Percentiles rank a stretch among this genome's conserved stretches.
Evolutionary conservation across 2,113 vertebrate species (phyloP).

Genomic region (Peucedramus taeniatus): DNA sequence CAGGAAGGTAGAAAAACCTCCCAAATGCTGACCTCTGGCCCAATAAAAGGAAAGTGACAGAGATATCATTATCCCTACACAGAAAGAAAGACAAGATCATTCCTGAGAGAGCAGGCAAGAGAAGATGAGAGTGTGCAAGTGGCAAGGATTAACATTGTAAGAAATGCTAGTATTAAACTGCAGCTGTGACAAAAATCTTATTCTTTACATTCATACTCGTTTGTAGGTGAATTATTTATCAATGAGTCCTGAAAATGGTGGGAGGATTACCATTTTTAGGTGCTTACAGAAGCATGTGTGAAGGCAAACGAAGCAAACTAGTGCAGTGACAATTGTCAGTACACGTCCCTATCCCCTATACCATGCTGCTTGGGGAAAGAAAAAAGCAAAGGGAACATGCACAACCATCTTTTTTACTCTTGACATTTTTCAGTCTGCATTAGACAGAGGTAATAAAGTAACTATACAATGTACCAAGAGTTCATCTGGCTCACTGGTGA

Average conservation of each 20-base stretch:
- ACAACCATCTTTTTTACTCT: not conserved
- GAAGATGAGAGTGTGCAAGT: not conserved
- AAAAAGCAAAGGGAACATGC: not conserved
- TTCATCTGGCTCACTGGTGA: not conserved
- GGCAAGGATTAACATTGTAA: not conserved
- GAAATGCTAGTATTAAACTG: not conserved
- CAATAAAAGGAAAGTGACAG: not conserved
- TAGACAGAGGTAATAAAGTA: not conserved
- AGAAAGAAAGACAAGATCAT: not conserved
- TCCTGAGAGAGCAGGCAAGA: not conserved
- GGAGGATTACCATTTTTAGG: not conserved
- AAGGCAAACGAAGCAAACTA: not conserved
- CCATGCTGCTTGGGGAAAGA: not conserved
- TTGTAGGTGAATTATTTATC: not conserved
- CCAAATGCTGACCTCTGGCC: not conserved
- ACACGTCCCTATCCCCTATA: not conserved
- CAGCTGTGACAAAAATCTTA: not conserved
- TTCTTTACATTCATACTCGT: not conserved
- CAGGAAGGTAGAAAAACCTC: not conserved
- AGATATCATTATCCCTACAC: not conserved
- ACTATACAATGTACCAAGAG: not conserved
- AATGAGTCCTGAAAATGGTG: not conserved
- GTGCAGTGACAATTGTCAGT: not conserved
- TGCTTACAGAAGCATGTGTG: not conserved
- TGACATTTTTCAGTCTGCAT: not conserved